phyloP scores from a whole-genome alignment of 2,888 invertebrate species.

The Pristionchus arcanus region DNA sequence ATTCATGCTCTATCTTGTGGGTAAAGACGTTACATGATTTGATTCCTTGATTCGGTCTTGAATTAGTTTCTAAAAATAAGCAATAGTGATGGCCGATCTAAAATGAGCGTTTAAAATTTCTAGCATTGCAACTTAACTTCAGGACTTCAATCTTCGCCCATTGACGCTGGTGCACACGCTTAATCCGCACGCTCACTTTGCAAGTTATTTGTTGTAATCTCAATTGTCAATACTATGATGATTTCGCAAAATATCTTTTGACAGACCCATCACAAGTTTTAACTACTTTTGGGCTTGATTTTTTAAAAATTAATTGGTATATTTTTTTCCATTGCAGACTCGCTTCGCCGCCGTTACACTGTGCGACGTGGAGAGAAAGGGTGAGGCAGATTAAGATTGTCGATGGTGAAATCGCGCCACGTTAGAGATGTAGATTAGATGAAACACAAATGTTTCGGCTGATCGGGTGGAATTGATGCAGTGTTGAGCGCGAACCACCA shows the following conservation, averaged over 20 bases:
- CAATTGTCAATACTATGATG: neutral
- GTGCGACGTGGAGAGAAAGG: neutral
- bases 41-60: no score
- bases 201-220: neutral
- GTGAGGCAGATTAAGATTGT: neutral
- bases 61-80: no score
- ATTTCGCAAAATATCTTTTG: no score
- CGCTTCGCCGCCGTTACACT: neutral
- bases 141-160: neutral
- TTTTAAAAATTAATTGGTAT: neutral
- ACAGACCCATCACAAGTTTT: no score
- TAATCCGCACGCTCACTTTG: neutral
- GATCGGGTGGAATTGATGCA: no score
- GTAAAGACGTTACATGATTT: no score
- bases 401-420: neutral
- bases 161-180: constrained; percentile 23
- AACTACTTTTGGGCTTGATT: neutral
- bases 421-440: no score
- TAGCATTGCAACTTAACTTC: neutral
- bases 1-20: no score
- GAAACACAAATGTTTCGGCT: no score
- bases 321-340: neutral
- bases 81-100: neutral
- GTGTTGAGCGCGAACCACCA: no score
- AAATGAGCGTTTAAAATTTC: no score